Conservation (phyloP, 2,113 vertebrate species). For the Dasypus novemcinctus region DNA sequence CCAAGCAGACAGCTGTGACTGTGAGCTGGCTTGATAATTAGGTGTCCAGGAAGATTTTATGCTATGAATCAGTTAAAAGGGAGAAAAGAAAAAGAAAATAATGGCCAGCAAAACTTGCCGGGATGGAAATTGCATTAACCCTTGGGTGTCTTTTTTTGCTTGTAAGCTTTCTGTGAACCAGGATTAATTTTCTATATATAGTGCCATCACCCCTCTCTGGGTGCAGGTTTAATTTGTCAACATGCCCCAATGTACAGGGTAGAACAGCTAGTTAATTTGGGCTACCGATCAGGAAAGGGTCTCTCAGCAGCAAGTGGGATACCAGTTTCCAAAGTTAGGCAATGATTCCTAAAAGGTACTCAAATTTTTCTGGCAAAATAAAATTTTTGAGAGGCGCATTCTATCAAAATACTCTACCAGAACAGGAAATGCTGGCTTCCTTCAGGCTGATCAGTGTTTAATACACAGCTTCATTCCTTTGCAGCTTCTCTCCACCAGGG, state of each 20-base stretch:
- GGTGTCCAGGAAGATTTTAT: constrained; percentile 96
- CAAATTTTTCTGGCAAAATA: constrained; percentile 56
- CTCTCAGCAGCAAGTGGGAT: constrained; percentile 28
- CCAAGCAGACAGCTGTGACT: constrained; percentile 97
- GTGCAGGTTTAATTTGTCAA: constrained; percentile 63
- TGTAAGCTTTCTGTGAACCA: constrained; percentile 29
- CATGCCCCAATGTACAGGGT: not conserved
- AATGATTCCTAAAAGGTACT: not conserved
- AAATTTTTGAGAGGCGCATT: constrained; percentile 46
- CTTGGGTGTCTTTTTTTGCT: constrained; percentile 75
- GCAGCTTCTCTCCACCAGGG: not conserved
- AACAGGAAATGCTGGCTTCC: not conserved
- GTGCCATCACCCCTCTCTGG: constrained; percentile 59
- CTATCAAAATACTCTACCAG: not conserved
- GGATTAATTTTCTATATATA: constrained; percentile 48
- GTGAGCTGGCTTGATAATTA: constrained; percentile 97
- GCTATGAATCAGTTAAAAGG: constrained; percentile 90
- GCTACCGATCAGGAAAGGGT: constrained; percentile 42
- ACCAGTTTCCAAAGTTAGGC: not conserved
- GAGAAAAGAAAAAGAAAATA: constrained; percentile 87
- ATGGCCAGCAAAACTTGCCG: constrained; percentile 85
- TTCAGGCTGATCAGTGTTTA: constrained; percentile 36
- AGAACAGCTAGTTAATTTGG: not conserved
- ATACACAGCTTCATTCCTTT: not conserved
- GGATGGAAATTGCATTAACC: constrained; percentile 87